phyloP scores from a whole-genome alignment of 2,888 invertebrate genomes.

The Cryptops parisi region DNA sequence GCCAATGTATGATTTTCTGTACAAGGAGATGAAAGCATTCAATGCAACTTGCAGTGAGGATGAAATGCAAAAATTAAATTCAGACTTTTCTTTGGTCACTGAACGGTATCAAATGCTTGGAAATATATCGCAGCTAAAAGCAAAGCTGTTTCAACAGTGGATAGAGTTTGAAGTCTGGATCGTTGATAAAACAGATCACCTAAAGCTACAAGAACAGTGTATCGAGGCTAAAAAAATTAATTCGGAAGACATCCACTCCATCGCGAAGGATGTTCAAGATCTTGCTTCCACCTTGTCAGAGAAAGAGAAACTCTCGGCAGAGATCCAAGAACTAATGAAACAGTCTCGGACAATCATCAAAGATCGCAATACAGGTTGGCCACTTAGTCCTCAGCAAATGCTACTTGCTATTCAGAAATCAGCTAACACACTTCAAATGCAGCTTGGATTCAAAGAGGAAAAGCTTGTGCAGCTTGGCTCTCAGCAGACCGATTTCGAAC shows the following conservation, averaged over 20 bases:
- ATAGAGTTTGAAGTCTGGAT: slow-evolving; percentile 66
- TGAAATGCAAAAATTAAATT: slow-evolving; percentile 55
- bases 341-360: slow-evolving; percentile 15
- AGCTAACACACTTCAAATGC: not conserved
- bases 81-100: slow-evolving; percentile 58
- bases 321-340: slow-evolving; percentile 14
- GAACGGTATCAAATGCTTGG: slow-evolving; percentile 49
- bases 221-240: slow-evolving; percentile 32
- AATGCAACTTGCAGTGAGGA: slow-evolving; percentile 52
- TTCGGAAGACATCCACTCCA: slow-evolving; percentile 22
- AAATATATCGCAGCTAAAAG: slow-evolving; percentile 26
- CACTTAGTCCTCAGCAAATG: not conserved
- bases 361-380: slow-evolving; percentile 9
- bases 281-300: slow-evolving; percentile 3
- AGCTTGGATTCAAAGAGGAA: slow-evolving; percentile 2
- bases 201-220: slow-evolving; percentile 34
- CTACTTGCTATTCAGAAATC: not conserved
- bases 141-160: slow-evolving; percentile 43
- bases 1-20: slow-evolving; percentile 57
- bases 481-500: not conserved
- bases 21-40: slow-evolving; percentile 66
- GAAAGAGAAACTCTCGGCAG: slow-evolving; percentile 9
- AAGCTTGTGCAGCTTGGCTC: not conserved
- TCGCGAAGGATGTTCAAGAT: slow-evolving; percentile 7
- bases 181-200: slow-evolving; percentile 58